Evolutionary conservation across 2,797 vertebrate genomes (phyloP).

Genomic region (Lithobates sylvaticus): DNA sequence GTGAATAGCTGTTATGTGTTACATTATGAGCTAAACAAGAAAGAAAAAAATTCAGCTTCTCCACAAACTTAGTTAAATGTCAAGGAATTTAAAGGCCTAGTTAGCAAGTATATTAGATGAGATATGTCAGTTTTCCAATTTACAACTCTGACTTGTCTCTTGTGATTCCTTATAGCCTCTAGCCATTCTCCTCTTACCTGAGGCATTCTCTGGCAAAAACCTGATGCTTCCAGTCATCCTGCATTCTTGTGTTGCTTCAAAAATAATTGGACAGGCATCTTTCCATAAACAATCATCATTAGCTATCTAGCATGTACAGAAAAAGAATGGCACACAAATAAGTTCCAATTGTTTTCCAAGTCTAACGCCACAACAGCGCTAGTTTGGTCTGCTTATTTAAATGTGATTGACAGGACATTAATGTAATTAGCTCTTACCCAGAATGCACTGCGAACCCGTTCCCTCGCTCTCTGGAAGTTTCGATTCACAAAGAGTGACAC

Average conservation of each 20-base stretch:
- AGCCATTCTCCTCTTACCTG: conserved; percentile 99
- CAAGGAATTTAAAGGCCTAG: conserved; percentile 99
- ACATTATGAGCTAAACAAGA: conserved; percentile 78
- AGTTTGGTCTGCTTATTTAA: conserved; percentile 75
- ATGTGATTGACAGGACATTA: conserved; percentile 84
- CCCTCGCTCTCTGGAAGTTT: conserved; percentile 81
- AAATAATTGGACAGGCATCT: conserved; percentile 99
- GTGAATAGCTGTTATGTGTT: conserved; percentile 75
- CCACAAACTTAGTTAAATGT: conserved; percentile 90
- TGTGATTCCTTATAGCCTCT: conserved; percentile 95
- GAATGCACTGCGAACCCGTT: conserved; percentile 75
- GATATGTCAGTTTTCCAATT: conserved; percentile 99
- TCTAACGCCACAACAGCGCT: conserved; percentile 79
- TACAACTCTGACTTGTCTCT: conserved; percentile 93
- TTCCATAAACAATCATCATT: conserved; percentile 92
- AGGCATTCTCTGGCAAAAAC: conserved; percentile 95
- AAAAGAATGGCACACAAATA: conserved; percentile 79
- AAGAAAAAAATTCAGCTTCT: conserved; percentile 87
- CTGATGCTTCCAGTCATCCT: conserved; percentile 99
- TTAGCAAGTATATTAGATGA: conserved; percentile 99
- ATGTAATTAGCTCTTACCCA: conserved; percentile 81
- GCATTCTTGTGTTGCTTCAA: conserved; percentile 99
- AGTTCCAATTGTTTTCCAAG: conserved; percentile 74
- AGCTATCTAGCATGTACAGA: conserved; percentile 79
- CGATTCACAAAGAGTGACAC: conserved; percentile 80